Conservation (phyloP, 2,797 vertebrate genomes). For the Bufotes viridis region DNA sequence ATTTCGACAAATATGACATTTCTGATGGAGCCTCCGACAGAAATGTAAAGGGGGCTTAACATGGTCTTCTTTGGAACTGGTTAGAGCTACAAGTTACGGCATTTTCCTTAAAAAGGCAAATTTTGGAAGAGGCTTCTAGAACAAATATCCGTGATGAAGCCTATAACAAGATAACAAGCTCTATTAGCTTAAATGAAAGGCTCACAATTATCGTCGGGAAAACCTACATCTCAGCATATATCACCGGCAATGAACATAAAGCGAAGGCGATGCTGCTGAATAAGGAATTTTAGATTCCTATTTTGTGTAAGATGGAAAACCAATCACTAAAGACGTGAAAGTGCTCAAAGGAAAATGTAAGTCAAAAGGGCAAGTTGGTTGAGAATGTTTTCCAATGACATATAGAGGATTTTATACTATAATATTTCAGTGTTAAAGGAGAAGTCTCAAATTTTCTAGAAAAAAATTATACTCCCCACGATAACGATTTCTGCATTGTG, state of each 20-base stretch:
- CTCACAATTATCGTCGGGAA: slow-evolving; percentile 4
- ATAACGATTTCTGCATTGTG: too few relatives aligned
- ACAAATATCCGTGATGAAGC: not conserved
- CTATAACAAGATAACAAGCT: not conserved
- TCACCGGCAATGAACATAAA: not conserved
- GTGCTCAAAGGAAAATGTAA: not conserved
- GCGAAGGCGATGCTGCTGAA: not conserved
- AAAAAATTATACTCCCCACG: too few relatives aligned
- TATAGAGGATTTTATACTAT: too few relatives aligned
- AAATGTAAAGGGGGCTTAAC: too few relatives aligned
- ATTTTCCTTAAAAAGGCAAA: not conserved
- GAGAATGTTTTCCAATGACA: too few relatives aligned
- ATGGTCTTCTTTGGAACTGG: too few relatives aligned
- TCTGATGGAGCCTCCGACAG: too few relatives aligned
- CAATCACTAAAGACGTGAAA: not conserved
- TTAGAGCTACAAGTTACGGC: not conserved
- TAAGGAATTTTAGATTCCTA: not conserved
- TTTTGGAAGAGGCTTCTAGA: not conserved
- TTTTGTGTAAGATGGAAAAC: not conserved
- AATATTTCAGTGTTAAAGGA: too few relatives aligned
- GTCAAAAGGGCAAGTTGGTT: not conserved
- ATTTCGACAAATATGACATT: too few relatives aligned
- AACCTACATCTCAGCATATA: slow-evolving; percentile 5
- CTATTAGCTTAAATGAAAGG: slow-evolving; percentile 24
- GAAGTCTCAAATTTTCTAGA: too few relatives aligned